phyloP scores from a whole-genome alignment of 2,797 vertebrate genomes.

The Myotis planiceps region DNA sequence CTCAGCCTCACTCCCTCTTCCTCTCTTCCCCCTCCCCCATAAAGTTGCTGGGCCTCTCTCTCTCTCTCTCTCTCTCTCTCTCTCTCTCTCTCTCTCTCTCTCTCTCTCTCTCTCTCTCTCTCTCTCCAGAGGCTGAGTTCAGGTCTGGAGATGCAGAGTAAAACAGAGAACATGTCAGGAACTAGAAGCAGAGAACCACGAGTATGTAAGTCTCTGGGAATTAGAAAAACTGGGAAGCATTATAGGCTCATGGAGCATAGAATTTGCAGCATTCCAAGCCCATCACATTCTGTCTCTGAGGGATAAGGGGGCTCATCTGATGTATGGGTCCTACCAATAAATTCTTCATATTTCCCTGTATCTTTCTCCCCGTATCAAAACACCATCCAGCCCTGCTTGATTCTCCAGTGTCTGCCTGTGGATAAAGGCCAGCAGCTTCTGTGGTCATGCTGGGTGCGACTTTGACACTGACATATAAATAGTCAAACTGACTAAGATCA shows the following conservation, averaged over 20 bases:
- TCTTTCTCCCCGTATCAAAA: background rate
- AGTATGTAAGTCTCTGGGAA: background rate
- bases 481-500: conserved; percentile 10
- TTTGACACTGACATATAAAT: background rate
- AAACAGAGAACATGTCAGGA: background rate
- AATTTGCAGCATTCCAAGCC: too few relatives aligned
- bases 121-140: background rate
- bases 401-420: background rate
- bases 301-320: background rate
- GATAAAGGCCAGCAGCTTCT: background rate
- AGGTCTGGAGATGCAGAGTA: background rate
- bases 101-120: background rate
- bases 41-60: background rate
- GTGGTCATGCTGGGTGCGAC: background rate
- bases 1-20: too few relatives aligned
- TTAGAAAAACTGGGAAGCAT: background rate
- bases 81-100: background rate
- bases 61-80: too few relatives aligned
- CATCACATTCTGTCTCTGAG: background rate
- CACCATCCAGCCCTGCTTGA: background rate
- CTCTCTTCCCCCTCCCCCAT: background rate
- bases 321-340: background rate
- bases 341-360: background rate
- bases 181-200: fast-evolving
- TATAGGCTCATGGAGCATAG: background rate